phyloP scores from a whole-genome alignment of 2,113 vertebrate species.

The Kryptolebias marmoratus region DNA sequence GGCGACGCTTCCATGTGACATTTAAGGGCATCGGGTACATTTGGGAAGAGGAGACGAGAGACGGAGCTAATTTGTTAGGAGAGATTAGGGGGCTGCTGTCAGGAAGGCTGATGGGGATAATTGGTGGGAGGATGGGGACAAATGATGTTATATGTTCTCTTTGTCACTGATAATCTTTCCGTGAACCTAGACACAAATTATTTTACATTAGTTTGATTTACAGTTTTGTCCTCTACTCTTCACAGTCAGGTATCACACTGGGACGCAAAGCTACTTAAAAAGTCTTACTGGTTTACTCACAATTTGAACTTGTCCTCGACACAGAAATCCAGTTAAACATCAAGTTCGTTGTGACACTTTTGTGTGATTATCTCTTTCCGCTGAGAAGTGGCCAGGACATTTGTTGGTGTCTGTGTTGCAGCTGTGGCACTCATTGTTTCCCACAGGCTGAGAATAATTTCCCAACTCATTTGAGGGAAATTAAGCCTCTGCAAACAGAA shows the following conservation, averaged over 20 bases:
- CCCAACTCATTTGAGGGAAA: no score
- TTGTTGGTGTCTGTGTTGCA: conserved; percentile 1
- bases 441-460: no score
- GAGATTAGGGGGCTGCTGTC: conserved; percentile 54
- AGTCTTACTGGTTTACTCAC: background rate
- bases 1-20: conserved; percentile 20
- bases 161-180: conserved; percentile 50
- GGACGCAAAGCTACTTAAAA: background rate
- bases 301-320: background rate
- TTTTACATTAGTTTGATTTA: conserved; percentile 33
- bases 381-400: conserved; percentile 24
- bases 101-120: conserved; percentile 60
- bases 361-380: conserved; percentile 27
- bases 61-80: conserved; percentile 55
- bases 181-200: conserved; percentile 15
- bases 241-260: conserved; percentile 6
- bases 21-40: conserved; percentile 45
- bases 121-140: conserved; percentile 55
- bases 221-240: conserved; percentile 2
- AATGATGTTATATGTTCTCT: conserved; percentile 46
- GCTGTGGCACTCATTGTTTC: no score
- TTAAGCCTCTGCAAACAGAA: no score
- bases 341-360: background rate
- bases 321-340: background rate
- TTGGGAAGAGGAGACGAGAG: conserved; percentile 48